Evolutionary conservation across 2,888 invertebrate genomes (phyloP), one percentile per base, ranked within the genome.

Genomic region (Cyclophora albipunctata): DNA sequence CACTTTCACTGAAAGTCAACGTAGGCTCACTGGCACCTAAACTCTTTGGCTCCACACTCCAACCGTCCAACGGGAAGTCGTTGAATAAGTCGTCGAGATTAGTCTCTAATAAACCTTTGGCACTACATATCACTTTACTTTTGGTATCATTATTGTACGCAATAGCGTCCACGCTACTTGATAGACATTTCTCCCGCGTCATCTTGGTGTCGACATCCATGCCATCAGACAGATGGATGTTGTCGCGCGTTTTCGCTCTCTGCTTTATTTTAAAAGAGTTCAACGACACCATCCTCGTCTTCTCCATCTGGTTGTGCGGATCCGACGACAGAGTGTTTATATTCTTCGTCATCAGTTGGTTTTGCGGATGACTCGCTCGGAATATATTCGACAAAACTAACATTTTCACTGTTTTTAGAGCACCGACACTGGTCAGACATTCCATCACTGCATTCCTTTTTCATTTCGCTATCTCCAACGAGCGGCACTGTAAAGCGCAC

Each of bases 31-130:
- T 87, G 49, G 83, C 81, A 59, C 85, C 86, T 63, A 84, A 75
- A 66, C 69, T 78, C 73, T 83, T 85, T 70, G 79, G 71, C 64
- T 84, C 81, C 47, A 66, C 70, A 47, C 63, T 69, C 81, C 83
- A 83, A 49, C 72, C 69, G 58, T 82, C 80, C 48, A 73, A 55
- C 54, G 78, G 73, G 55, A 75, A 75, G 64, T 88, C 87, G 57
- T 75, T 78, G 58, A 88, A 87, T 60, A 88, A 68, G 69, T 87
- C 88, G 65, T 88, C 88, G 75, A 88, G 75, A 81, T 88, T 87
- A 62, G 88, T 88, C 78, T 88, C 88, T 84, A 88, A 78, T 75
- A 88, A 80, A 80, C 88, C 88, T 87, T 88, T 88, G 87, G 88
- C 85, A 86, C 86, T 88, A 67, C 84, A 80, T 82, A 87, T 85